These are phyloP conservation scores for Aurelia sp. DNA, from an alignment of 30 jellyfish, hydroid and myxozoan genomes.

Conservation along the genomic window DNA sequence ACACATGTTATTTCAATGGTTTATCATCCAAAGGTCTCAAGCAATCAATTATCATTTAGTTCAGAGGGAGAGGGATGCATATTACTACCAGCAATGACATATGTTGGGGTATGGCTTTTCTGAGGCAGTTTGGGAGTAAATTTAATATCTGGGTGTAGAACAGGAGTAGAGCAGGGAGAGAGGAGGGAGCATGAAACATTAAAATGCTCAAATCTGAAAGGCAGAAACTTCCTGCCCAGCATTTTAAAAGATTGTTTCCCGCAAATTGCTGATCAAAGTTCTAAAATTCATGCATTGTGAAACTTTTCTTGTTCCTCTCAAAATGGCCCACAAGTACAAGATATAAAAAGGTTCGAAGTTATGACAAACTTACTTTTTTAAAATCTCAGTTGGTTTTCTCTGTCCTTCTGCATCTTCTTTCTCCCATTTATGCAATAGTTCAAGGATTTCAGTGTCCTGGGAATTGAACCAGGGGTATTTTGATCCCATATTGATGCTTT, in stretches of 20 bases:
- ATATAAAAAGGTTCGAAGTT: too few species aligned
- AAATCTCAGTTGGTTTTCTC: conserved; percentile 65
- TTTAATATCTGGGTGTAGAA: too few species aligned
- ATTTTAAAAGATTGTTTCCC: not conserved
- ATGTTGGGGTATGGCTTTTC: too few species aligned
- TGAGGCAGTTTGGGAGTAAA: too few species aligned
- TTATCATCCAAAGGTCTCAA: too few species aligned
- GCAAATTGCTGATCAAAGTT: not conserved
- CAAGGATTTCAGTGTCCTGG: conserved; percentile 56
- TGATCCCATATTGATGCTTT: conserved; percentile 26
- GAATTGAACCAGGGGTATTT: conserved; percentile 63
- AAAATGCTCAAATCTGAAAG: not conserved
- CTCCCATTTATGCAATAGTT: conserved; percentile 72
- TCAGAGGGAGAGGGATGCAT: too few species aligned
- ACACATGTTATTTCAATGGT: too few species aligned
- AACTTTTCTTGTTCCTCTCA: too few species aligned
- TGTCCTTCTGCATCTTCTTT: conserved; percentile 71
- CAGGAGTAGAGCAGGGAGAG: too few species aligned
- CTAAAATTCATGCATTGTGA: not conserved
- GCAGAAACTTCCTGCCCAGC: not conserved
- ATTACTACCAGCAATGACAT: too few species aligned
- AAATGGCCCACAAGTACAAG: too few species aligned
- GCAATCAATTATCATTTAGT: not conserved
- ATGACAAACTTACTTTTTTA: conserved; percentile 19
- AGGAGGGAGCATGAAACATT: not conserved